Percentiles rank a stretch among this genome's conserved stretches.
These are phyloP conservation scores for Nemotelus pantherinus DNA, from an alignment of 2,888 invertebrate genomes.

Conservation along the genomic window DNA sequence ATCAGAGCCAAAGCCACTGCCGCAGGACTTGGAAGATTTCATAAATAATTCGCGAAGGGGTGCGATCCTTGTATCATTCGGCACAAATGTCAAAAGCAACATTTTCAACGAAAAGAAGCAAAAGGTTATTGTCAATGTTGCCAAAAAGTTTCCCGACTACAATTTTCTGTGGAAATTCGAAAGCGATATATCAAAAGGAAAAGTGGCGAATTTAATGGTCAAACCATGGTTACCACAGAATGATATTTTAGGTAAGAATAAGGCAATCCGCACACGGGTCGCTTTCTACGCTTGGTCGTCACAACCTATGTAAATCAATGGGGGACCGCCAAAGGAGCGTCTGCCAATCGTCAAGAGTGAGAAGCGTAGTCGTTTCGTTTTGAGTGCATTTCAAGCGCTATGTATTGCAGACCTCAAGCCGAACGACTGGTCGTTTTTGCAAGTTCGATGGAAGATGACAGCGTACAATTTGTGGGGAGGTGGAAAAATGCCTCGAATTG, in stretches of 20 bases:
- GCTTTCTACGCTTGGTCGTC: constrained; percentile 23
- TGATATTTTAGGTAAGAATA: constrained; percentile 58
- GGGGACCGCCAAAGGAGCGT: no score
- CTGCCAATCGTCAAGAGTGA: no score
- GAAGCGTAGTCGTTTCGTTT: no score
- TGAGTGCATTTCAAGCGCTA: no score
- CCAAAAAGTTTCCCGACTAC: constrained; percentile 54
- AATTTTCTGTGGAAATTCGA: constrained; percentile 57
- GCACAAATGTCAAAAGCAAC: constrained; percentile 53
- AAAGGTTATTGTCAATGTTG: constrained; percentile 53
- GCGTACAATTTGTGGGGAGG: no score
- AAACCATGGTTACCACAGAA: constrained; percentile 66
- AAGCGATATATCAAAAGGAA: constrained; percentile 49
- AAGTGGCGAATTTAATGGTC: constrained; percentile 61
- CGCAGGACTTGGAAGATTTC: constrained; percentile 48
- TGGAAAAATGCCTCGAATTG: no score
- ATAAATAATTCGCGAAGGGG: constrained; percentile 53
- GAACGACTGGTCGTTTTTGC: no score
- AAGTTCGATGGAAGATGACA: no score
- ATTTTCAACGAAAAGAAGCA: constrained; percentile 45
- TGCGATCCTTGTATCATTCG: constrained; percentile 55
- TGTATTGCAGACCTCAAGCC: no score
- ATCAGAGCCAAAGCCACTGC: constrained; percentile 48
- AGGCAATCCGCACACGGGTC: constrained; percentile 48
- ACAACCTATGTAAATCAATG: no score